These are phyloP conservation scores for Limanda limanda DNA, from an alignment of 2,113 vertebrate genomes.

Conservation along the genomic window DNA sequence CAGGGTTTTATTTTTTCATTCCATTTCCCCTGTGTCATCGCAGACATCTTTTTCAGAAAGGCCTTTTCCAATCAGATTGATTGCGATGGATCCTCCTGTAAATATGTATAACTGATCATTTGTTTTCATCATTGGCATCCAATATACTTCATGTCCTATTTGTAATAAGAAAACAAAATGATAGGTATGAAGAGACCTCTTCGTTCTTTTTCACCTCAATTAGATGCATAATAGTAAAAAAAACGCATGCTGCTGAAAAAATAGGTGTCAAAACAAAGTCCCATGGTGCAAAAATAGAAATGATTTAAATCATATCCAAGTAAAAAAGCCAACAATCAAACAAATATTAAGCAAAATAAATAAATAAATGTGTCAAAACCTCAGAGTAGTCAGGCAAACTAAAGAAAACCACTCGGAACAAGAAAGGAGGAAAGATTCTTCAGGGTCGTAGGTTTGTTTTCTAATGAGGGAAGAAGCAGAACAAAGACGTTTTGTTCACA, in stretches of 20 bases:
- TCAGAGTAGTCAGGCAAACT: not conserved
- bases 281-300: slow-evolving; percentile 28
- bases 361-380: slow-evolving; percentile 20
- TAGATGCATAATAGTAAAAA: not conserved
- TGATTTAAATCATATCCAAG: slow-evolving; percentile 25
- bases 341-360: slow-evolving; percentile 2
- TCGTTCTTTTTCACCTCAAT: too few species aligned
- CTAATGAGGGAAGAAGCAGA: slow-evolving; percentile 41
- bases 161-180: slow-evolving; percentile 26
- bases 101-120: slow-evolving; percentile 22
- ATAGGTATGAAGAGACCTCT: not conserved
- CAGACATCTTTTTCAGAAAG: too few species aligned
- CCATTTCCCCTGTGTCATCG: too few species aligned
- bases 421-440: slow-evolving; percentile 23
- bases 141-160: slow-evolving; percentile 12
- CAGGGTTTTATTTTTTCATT: too few species aligned
- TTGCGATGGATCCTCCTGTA: slow-evolving; percentile 13
- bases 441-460: slow-evolving; percentile 40
- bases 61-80: not conserved
- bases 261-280: slow-evolving; percentile 24
- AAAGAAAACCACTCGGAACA: slow-evolving; percentile 10
- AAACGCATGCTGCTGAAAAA: not conserved
- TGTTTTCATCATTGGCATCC: not conserved
- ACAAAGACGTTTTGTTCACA: slow-evolving; percentile 19
- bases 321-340: slow-evolving; percentile 10